A percentile compares a stretch with the other conserved stretches of the same genome.
These are phyloP conservation scores for Hypothenemus hampei DNA, from an alignment of 1,140 invertebrate species.

Conservation along the genomic window DNA sequence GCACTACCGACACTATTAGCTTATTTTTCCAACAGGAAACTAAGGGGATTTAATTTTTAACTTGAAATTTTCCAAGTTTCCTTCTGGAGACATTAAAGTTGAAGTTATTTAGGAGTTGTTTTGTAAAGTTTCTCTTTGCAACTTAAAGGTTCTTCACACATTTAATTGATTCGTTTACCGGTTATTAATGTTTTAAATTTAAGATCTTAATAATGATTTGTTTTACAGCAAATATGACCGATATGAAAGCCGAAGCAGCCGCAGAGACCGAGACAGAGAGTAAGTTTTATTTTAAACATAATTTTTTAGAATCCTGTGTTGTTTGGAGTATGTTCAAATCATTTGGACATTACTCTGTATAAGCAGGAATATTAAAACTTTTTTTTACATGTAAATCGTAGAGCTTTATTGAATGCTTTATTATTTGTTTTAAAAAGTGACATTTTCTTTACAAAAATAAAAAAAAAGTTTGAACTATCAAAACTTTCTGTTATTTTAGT, in stretches of 20 bases:
- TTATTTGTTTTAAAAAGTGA: too few relatives aligned
- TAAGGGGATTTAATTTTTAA: not conserved
- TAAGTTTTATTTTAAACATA: constrained; percentile 20
- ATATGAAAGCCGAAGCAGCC: constrained; percentile 26
- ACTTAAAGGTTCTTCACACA: constrained; percentile 34
- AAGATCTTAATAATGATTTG: constrained; percentile 11
- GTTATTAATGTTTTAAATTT: not conserved
- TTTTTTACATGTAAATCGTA: too few relatives aligned
- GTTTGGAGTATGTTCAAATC: constrained; percentile 2
- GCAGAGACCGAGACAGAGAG: constrained; percentile 28
- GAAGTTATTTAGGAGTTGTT: constrained; percentile 29
- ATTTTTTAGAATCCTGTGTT: constrained; percentile 1
- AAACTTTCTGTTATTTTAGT: constrained; percentile 18
- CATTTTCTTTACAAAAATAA: not conserved
- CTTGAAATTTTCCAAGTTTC: not conserved
- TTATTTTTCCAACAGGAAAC: constrained; percentile 1
- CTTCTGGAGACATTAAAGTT: not conserved
- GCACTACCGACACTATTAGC: not conserved
- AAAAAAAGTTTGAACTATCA: too few relatives aligned
- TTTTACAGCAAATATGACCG: constrained; percentile 30
- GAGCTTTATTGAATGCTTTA: too few relatives aligned
- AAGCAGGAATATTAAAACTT: constrained; percentile 7
- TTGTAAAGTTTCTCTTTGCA: constrained; percentile 27
- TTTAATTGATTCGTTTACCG: not conserved
- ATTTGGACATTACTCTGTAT: constrained; percentile 7